A percentile compares a stretch with the other conserved stretches of the same genome.
Evolutionary conservation across 2,797 vertebrate species (phyloP).

Genomic region (Platyrinchus mystaceus): DNA sequence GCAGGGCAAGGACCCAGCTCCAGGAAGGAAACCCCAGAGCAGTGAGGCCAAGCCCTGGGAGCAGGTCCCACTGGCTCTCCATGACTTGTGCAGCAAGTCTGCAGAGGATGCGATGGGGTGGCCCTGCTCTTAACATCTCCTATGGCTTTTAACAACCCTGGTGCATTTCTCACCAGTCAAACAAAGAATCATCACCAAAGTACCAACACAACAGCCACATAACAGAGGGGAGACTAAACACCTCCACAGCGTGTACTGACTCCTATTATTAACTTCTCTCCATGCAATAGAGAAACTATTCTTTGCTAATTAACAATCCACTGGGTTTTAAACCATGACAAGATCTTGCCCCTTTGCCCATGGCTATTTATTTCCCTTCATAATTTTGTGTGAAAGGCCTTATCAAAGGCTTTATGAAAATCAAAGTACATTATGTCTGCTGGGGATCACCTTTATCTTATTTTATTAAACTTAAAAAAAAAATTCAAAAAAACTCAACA

Average conservation of each 20-base stretch:
- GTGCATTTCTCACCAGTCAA: not conserved
- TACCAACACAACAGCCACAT: not conserved
- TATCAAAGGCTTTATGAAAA: slow-evolving; percentile 69
- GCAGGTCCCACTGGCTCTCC: not conserved
- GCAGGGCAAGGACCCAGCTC: not conserved
- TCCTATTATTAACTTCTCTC: not conserved
- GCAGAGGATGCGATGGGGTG: fast-evolving
- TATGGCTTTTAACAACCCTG: not conserved
- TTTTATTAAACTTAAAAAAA: slow-evolving; percentile 45
- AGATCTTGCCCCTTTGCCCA: slow-evolving; percentile 58
- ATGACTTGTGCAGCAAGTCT: fast-evolving
- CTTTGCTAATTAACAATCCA: slow-evolving; percentile 56
- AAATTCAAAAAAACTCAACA: not conserved
- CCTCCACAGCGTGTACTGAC: not conserved
- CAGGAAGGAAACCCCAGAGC: not conserved
- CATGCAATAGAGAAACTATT: not conserved
- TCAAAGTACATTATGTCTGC: slow-evolving; percentile 33
- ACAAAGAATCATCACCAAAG: fast-evolving
- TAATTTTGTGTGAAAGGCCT: slow-evolving; percentile 67
- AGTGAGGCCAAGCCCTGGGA: not conserved
- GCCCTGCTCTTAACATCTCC: not conserved
- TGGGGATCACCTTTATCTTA: slow-evolving; percentile 49
- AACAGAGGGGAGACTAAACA: not conserved
- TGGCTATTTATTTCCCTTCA: slow-evolving; percentile 60
- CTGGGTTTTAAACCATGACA: slow-evolving; percentile 47